Evolutionary conservation across 2,797 vertebrate species (phyloP).

Genomic region (Scolopax bukidnonensis): DNA sequence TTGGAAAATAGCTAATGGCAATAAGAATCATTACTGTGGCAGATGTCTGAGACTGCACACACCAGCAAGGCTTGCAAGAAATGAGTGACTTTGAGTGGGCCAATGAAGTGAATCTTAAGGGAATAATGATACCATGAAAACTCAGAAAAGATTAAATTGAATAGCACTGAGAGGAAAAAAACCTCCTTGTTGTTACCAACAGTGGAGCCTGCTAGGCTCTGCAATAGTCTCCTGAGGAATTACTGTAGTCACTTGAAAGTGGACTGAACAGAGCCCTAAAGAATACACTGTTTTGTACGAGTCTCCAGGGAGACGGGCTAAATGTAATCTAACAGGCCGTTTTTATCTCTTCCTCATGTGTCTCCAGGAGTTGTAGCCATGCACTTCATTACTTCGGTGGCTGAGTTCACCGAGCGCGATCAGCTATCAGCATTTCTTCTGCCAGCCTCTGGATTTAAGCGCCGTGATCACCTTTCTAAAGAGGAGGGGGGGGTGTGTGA

Average conservation of each 20-base stretch:
- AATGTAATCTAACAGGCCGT: conserved; percentile 13
- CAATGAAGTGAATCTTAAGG: neutral
- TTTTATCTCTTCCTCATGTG: conserved; percentile 32
- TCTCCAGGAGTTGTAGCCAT: neutral
- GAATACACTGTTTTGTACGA: neutral
- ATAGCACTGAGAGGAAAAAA: neutral
- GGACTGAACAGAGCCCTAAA: neutral
- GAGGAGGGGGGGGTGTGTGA: neutral
- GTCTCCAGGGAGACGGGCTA: neutral
- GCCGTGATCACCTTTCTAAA: neutral
- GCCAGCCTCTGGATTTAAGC: neutral
- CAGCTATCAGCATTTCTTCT: conserved; percentile 21
- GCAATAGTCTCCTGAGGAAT: neutral
- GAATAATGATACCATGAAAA: neutral
- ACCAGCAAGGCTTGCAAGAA: neutral
- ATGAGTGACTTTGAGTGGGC: neutral
- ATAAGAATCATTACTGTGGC: neutral
- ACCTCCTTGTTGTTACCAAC: neutral
- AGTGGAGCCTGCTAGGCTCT: neutral
- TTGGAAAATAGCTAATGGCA: neutral
- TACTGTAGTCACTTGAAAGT: neutral
- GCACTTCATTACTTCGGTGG: neutral
- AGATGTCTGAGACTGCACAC: neutral
- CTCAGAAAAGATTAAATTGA: neutral
- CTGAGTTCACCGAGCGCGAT: conserved; percentile 3